A percentile compares a stretch with the other conserved stretches of the same genome.
Conservation (phyloP, 2,797 vertebrate genomes). For the Lagodon rhomboides region DNA sequence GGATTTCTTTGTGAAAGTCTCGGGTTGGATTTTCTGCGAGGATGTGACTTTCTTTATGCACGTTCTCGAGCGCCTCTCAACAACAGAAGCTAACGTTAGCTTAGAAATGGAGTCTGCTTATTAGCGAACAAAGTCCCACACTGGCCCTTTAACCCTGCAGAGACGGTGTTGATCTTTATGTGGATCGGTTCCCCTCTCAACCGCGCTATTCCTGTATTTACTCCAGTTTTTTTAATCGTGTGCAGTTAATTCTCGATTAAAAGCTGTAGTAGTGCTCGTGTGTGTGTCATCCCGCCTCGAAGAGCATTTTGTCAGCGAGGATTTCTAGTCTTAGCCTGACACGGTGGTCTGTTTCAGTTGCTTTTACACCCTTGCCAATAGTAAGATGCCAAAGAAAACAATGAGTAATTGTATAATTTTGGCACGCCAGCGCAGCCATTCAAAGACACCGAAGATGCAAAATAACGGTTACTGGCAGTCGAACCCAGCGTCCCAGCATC, state of each 20-base stretch:
- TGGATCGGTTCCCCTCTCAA: neutral
- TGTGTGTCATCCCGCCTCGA: neutral
- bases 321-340: neutral
- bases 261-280: neutral
- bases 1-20: too few species aligned
- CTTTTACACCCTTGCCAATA: constrained; percentile 21
- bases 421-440: constrained; percentile 8
- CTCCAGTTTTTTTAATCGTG: neutral
- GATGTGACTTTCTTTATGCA: too few species aligned
- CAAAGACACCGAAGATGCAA: constrained; percentile 3
- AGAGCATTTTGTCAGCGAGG: neutral
- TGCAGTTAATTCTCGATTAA: constrained; percentile 9
- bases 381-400: constrained; percentile 19
- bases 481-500: constrained; percentile 1
- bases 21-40: too few species aligned
- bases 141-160: neutral
- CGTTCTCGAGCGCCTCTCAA: too few species aligned
- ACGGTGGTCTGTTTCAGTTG: constrained; percentile 3
- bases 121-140: too few species aligned
- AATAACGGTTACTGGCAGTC: constrained; percentile 17
- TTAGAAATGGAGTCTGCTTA: too few species aligned
- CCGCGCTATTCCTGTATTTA: neutral
- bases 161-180: neutral
- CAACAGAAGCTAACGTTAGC: too few species aligned
- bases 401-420: constrained; percentile 20